phyloP scores from a whole-genome alignment of 2,797 vertebrate genomes.

The Onychomys arenicola region DNA sequence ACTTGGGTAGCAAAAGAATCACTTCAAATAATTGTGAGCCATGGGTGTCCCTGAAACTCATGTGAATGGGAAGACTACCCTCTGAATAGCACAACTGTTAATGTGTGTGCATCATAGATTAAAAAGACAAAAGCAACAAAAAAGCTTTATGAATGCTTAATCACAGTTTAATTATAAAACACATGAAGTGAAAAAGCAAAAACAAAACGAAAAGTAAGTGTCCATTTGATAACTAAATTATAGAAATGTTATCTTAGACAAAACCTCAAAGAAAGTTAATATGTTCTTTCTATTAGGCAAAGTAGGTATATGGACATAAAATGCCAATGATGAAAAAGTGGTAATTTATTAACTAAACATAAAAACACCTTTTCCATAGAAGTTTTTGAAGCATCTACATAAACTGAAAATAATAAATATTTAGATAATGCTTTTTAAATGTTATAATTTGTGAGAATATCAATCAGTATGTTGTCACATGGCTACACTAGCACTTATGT shows the following conservation, averaged over 20 bases:
- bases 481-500: not conserved
- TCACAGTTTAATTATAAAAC: conserved; percentile 1
- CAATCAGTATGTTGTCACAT: not conserved
- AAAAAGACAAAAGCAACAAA: not conserved
- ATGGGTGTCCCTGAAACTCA: not conserved
- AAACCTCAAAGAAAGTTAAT: not conserved
- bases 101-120: not conserved
- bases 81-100: not conserved
- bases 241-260: not conserved
- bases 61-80: not conserved
- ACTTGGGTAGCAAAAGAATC: not conserved
- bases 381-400: not conserved
- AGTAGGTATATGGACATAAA: not conserved
- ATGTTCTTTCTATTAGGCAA: not conserved
- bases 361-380: too few relatives aligned
- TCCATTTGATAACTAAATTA: not conserved
- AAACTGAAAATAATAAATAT: not conserved
- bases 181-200: accelerated
- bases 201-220: not conserved
- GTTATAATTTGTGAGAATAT: not conserved
- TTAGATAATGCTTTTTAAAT: not conserved
- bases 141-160: not conserved
- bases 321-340: not conserved
- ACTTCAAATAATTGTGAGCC: not conserved
- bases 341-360: not conserved